A percentile compares a stretch with the other conserved stretches of the same genome.
These are phyloP conservation scores for Muscicapa comitata DNA, from an alignment of 2,797 vertebrate genomes.

Conservation along the genomic window DNA sequence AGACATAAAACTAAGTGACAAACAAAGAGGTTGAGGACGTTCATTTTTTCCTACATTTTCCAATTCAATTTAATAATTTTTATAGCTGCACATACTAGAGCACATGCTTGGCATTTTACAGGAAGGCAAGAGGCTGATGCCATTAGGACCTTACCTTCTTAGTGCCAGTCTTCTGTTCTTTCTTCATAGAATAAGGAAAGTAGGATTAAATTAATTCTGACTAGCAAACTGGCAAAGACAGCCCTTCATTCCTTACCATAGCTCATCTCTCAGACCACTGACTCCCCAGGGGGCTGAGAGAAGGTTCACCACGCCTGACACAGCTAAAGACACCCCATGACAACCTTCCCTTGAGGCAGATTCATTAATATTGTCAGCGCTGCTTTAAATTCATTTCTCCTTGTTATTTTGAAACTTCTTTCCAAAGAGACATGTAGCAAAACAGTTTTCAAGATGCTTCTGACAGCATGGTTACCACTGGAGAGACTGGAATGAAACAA, in stretches of 20 bases:
- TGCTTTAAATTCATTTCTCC: background rate
- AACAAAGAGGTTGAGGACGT: background rate
- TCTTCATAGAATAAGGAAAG: background rate
- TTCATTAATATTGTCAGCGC: background rate
- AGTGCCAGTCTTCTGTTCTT: background rate
- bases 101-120: background rate
- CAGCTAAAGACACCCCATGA: background rate
- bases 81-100: background rate
- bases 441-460: background rate
- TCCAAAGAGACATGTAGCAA: background rate
- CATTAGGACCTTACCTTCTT: background rate
- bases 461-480: background rate
- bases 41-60: background rate
- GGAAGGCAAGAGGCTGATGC: background rate
- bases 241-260: background rate
- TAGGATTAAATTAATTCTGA: background rate
- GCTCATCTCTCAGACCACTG: background rate
- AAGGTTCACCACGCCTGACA: background rate
- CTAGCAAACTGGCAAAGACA: background rate
- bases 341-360: background rate
- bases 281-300: background rate
- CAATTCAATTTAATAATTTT: background rate
- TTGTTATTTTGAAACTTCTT: background rate
- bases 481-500: background rate
- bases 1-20: background rate